A percentile compares a stretch with the other conserved stretches of the same genome.
phyloP scores from a whole-genome alignment of 2,888 invertebrate genomes.

The Drosophila neutralis region DNA sequence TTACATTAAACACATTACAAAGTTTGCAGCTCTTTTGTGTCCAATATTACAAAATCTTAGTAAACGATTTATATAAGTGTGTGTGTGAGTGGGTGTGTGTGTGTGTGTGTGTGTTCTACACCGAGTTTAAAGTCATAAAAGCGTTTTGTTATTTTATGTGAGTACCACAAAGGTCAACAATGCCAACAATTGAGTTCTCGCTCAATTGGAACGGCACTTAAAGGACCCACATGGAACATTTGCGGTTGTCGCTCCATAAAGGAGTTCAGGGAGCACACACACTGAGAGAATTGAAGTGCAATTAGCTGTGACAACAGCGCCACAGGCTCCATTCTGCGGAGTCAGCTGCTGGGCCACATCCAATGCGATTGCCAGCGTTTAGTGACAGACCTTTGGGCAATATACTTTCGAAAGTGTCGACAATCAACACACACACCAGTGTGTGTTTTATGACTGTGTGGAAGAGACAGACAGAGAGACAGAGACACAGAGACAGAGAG shows the following conservation, averaged over 20 bases:
- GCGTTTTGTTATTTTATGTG: conserved; percentile 9
- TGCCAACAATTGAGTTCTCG: conserved; percentile 20
- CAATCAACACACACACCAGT: conserved; percentile 5
- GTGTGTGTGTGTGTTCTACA: not conserved
- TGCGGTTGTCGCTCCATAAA: conserved; percentile 21
- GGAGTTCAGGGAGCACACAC: conserved; percentile 4
- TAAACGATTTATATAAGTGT: conserved; percentile 10
- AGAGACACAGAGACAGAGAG: not conserved
- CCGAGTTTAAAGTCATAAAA: not conserved
- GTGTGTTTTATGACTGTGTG: conserved; percentile 2
- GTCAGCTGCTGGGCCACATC: not conserved
- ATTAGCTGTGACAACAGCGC: conserved; percentile 31
- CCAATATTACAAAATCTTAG: not conserved
- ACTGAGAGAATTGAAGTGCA: conserved; percentile 31
- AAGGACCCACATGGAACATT: conserved; percentile 12
- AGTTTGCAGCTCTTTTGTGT: conserved; percentile 1
- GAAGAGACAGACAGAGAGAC: no score
- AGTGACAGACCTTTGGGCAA: conserved; percentile 35
- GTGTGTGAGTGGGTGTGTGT: not conserved
- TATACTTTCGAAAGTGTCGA: conserved; percentile 7
- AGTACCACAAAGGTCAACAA: conserved; percentile 2
- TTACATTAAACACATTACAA: not conserved
- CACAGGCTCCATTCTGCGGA: conserved; percentile 1
- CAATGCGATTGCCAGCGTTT: conserved; percentile 15
- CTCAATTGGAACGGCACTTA: conserved; percentile 20